A percentile compares a stretch with the other conserved stretches of the same genome.
phyloP scores from a whole-genome alignment of 2,797 vertebrate genomes.

The Lerista edwardsae region DNA sequence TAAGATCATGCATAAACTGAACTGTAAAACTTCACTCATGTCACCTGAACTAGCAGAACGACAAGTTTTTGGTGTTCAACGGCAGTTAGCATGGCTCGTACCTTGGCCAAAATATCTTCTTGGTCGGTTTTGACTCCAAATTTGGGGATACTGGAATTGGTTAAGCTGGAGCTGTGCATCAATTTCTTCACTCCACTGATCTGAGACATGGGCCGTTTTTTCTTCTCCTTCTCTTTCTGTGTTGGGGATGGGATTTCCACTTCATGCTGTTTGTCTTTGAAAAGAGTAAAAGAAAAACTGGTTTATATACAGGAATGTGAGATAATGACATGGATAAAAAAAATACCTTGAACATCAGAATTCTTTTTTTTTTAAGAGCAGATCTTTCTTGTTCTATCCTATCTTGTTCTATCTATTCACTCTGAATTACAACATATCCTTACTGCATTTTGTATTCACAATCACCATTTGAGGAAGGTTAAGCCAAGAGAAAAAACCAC shows the following conservation, averaged over 20 bases:
- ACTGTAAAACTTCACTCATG: neutral
- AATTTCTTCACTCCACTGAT: constrained; percentile 98
- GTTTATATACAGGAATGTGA: neutral
- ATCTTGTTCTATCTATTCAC: too few relatives aligned
- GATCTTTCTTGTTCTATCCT: neutral
- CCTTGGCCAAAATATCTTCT: constrained; percentile 93
- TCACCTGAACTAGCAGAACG: too few relatives aligned
- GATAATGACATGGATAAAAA: neutral
- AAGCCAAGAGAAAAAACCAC: neutral
- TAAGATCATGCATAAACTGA: constrained; percentile 2
- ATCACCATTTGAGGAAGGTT: neutral
- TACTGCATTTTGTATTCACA: neutral
- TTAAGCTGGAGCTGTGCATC: constrained; percentile 95
- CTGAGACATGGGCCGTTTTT: constrained; percentile 97
- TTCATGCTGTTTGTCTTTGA: constrained; percentile 96
- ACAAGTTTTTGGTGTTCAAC: too few relatives aligned
- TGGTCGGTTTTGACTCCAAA: constrained; percentile 98
- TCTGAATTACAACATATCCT: too few relatives aligned
- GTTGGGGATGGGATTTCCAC: constrained; percentile 96
- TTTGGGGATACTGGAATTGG: constrained; percentile 94
- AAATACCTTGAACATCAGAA: neutral
- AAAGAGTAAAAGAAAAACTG: constrained; percentile 46
- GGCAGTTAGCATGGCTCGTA: constrained; percentile 44
- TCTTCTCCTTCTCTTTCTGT: constrained; percentile 97
- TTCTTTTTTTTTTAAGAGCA: neutral